Conservation (phyloP, 2,888 invertebrate species). For the Capitulum mitella region DNA sequence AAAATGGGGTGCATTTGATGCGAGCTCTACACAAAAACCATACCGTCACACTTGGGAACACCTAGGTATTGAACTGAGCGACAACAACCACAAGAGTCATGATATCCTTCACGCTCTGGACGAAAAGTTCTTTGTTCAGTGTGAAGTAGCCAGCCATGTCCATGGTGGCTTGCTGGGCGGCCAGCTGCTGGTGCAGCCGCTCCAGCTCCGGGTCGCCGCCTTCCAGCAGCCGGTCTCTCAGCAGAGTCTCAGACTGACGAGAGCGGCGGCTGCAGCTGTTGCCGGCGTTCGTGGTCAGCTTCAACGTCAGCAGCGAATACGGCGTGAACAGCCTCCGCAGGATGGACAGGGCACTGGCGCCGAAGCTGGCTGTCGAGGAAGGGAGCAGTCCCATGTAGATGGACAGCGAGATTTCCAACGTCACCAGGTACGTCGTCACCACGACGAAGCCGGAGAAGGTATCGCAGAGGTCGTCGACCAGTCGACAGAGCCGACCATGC, state of each 20-base stretch:
- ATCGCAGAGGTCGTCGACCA: background rate
- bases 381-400: background rate
- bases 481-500: background rate
- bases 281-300: background rate
- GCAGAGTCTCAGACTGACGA: background rate
- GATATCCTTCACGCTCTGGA: background rate
- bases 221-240: background rate
- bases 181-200: background rate
- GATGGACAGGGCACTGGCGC: background rate
- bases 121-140: background rate
- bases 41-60: no score
- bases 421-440: background rate
- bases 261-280: background rate
- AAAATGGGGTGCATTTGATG: no score
- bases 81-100: background rate
- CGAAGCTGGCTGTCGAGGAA: no score
- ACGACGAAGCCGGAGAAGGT: background rate
- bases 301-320: background rate
- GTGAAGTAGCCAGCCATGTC: background rate
- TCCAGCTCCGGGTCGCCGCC: background rate
- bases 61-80: background rate
- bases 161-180: background rate
- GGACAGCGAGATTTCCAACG: background rate
- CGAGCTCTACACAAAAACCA: no score
- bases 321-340: background rate